Percentiles rank a stretch among this genome's conserved stretches.
Evolutionary conservation across 2,888 invertebrate genomes (phyloP).

Genomic region (Idaea aversata): DNA sequence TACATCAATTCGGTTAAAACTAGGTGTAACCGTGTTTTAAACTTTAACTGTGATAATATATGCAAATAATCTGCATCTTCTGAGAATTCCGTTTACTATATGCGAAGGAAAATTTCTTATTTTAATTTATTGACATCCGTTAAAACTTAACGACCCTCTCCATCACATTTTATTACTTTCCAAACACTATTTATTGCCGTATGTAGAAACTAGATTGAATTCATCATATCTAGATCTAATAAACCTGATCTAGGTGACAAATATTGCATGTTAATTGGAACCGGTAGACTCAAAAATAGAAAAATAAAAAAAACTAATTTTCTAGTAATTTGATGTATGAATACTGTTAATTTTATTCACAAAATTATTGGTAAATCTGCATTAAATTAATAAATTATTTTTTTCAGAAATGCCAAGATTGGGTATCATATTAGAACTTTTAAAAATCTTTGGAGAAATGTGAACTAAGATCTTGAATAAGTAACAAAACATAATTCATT

Average conservation of each 20-base stretch:
- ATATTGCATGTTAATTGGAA: background rate
- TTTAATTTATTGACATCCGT: background rate
- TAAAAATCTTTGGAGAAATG: too few relatives aligned
- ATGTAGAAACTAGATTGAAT: background rate
- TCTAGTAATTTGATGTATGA: background rate
- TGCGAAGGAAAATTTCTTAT: background rate
- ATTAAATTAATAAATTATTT: background rate
- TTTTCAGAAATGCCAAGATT: too few relatives aligned
- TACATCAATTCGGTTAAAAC: too few relatives aligned
- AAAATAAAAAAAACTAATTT: background rate
- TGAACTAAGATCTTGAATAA: too few relatives aligned
- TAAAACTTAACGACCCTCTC: background rate
- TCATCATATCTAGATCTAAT: background rate
- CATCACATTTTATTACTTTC: background rate
- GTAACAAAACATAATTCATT: too few relatives aligned
- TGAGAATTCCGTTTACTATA: background rate
- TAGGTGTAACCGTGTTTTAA: too few relatives aligned
- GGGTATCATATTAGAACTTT: too few relatives aligned
- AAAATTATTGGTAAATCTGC: background rate
- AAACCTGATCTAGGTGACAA: background rate
- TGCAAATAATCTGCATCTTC: background rate
- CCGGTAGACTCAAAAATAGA: background rate
- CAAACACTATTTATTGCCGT: too few relatives aligned
- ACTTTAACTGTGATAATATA: background rate
- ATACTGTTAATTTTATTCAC: background rate